A percentile compares a stretch with the other conserved stretches of the same genome.
Evolutionary conservation across 1,140 invertebrate species (phyloP).

Genomic region (Proctacanthus coquilletti): DNA sequence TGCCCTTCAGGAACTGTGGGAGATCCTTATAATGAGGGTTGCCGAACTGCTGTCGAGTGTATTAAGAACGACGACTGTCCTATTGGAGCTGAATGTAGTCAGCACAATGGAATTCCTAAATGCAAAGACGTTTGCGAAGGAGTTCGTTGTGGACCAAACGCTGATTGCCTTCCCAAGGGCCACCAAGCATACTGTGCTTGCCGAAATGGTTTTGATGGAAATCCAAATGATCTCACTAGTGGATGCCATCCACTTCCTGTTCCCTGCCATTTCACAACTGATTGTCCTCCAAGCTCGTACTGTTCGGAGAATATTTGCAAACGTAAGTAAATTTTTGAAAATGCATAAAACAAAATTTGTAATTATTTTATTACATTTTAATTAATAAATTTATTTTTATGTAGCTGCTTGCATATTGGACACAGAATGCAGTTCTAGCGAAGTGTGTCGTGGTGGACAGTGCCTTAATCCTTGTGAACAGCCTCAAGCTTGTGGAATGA

Average conservation of each 20-base stretch:
- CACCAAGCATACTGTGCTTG: slow-evolving; percentile 65
- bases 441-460: slow-evolving; percentile 67
- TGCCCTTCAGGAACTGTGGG: slow-evolving; percentile 65
- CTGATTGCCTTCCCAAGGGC: slow-evolving; percentile 59
- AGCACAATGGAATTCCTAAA: slow-evolving; percentile 50
- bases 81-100: slow-evolving; percentile 51
- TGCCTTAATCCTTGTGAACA: slow-evolving; percentile 71
- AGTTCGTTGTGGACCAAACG: slow-evolving; percentile 58
- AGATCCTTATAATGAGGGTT: slow-evolving; percentile 67
- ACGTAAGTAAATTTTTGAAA: slow-evolving; percentile 41
- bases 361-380: background rate
- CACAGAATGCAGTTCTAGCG: slow-evolving; percentile 59
- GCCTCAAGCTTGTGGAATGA: slow-evolving; percentile 68
- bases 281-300: slow-evolving; percentile 63
- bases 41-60: slow-evolving; percentile 61
- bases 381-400: slow-evolving; percentile 16
- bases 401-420: slow-evolving; percentile 64
- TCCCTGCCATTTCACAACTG: slow-evolving; percentile 46
- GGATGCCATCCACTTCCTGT: slow-evolving; percentile 64
- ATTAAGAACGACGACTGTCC: slow-evolving; percentile 62
- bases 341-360: slow-evolving; percentile 2
- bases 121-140: slow-evolving; percentile 65
- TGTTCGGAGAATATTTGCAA: slow-evolving; percentile 67
- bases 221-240: slow-evolving; percentile 46
- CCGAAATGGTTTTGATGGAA: slow-evolving; percentile 56